Conservation (phyloP, 2,113 vertebrate genomes). For the Melanocharis versteri region DNA sequence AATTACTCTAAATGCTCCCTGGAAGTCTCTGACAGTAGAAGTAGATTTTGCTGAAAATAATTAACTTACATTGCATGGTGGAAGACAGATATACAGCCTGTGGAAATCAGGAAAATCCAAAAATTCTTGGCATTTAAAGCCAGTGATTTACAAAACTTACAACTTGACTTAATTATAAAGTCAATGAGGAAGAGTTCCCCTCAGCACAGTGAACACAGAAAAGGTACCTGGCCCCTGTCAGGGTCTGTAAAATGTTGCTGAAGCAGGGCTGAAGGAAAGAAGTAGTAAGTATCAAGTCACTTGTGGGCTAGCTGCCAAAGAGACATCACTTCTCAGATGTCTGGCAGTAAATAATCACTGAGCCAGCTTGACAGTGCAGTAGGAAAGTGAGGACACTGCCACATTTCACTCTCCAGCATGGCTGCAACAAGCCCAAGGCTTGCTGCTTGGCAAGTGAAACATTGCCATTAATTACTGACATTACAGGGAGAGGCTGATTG, state of each 20-base stretch:
- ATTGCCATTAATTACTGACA: not conserved
- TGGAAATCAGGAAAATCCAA: not conserved
- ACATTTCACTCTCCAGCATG: rapidly evolving
- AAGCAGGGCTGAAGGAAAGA: not conserved
- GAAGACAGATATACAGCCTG: not conserved
- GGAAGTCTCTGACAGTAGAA: not conserved
- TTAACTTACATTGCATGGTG: not conserved
- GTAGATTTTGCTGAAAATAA: not conserved
- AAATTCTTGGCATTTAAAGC: not conserved
- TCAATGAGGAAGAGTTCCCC: not conserved
- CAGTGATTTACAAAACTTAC: not conserved
- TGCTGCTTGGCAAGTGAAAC: not conserved
- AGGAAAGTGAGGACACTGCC: not conserved
- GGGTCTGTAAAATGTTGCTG: not conserved
- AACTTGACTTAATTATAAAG: not conserved
- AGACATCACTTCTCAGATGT: not conserved
- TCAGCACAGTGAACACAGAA: not conserved
- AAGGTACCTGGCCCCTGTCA: rapidly evolving
- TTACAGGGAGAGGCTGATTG: not conserved
- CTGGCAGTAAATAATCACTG: not conserved
- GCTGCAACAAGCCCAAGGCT: not conserved
- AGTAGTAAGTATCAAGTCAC: not conserved
- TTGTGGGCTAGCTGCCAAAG: not conserved
- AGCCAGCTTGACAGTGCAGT: not conserved
- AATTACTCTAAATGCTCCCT: not conserved